phyloP scores from a whole-genome alignment of 2,797 vertebrate genomes.

The Spondyliosoma cantharus region DNA sequence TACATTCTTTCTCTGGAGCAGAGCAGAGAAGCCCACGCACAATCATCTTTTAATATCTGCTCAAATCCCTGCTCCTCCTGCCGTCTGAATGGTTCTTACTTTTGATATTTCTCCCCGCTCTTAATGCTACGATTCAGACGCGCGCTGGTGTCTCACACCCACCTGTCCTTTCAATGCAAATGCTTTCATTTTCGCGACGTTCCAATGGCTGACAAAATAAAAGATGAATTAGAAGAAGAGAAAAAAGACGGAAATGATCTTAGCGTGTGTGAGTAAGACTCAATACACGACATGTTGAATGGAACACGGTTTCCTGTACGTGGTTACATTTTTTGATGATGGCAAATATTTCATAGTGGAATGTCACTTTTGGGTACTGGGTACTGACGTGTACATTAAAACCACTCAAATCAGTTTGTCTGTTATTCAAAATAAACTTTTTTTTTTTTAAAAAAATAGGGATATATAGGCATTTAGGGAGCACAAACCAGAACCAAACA shows the following conservation, averaged over 20 bases:
- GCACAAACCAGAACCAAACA: not conserved
- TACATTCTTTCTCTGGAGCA: slow-evolving; percentile 80
- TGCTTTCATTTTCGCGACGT: slow-evolving; percentile 65
- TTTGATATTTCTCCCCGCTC: slow-evolving; percentile 68
- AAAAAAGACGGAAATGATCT: slow-evolving; percentile 45
- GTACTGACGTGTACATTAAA: slow-evolving; percentile 32
- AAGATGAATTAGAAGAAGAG: slow-evolving; percentile 54
- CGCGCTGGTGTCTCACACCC: slow-evolving; percentile 74
- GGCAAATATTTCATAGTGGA: slow-evolving; percentile 49
- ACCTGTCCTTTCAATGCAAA: slow-evolving; percentile 78
- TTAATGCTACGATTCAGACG: slow-evolving; percentile 72
- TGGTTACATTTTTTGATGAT: slow-evolving; percentile 51
- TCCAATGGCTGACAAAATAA: slow-evolving; percentile 68
- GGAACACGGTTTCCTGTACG: slow-evolving; percentile 44
- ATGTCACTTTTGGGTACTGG: slow-evolving; percentile 32
- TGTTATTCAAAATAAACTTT: slow-evolving; percentile 20
- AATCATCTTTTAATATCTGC: slow-evolving; percentile 86
- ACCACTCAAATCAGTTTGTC: slow-evolving; percentile 10
- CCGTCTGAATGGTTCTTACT: slow-evolving; percentile 72
- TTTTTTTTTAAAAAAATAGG: not conserved
- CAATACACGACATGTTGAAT: slow-evolving; percentile 49
- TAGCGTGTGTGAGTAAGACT: slow-evolving; percentile 54
- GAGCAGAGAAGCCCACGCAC: slow-evolving; percentile 81
- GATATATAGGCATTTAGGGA: not conserved
- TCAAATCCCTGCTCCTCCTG: slow-evolving; percentile 77